Conservation (phyloP, 2,113 vertebrate species). For the Dolichotis patagonum region DNA sequence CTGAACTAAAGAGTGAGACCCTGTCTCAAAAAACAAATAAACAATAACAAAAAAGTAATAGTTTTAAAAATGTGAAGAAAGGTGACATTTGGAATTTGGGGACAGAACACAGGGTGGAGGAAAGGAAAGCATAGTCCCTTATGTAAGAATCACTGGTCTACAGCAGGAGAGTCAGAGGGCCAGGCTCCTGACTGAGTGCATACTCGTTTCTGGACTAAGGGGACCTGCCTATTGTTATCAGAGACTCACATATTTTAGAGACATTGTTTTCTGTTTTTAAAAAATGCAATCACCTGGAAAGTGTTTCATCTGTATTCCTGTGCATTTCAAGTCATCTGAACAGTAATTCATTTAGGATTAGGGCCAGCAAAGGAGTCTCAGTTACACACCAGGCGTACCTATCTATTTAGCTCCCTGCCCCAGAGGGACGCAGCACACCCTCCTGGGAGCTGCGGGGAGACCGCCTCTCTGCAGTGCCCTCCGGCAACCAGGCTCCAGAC, state of each 20-base stretch:
- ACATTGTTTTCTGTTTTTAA: constrained; percentile 9
- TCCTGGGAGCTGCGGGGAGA: neutral
- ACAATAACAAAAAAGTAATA: neutral
- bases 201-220: neutral
- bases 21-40: neutral
- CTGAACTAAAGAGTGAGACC: neutral
- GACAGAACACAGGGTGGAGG: fast-evolving
- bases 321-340: neutral
- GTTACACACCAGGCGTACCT: neutral
- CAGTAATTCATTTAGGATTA: neutral
- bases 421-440: fast-evolving
- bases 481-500: neutral
- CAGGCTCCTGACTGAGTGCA: neutral
- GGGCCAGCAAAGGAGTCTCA: neutral
- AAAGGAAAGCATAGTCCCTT: neutral
- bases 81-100: neutral
- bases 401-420: neutral
- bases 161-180: neutral
- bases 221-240: neutral
- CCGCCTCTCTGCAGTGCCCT: fast-evolving
- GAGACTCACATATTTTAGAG: constrained; percentile 37
- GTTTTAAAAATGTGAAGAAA: neutral
- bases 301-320: neutral
- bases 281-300: neutral
- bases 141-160: neutral